Percentiles rank a stretch among this genome's conserved stretches.
Conservation (phyloP, 2,797 vertebrate species). For the Pipistrellus nathusii region DNA sequence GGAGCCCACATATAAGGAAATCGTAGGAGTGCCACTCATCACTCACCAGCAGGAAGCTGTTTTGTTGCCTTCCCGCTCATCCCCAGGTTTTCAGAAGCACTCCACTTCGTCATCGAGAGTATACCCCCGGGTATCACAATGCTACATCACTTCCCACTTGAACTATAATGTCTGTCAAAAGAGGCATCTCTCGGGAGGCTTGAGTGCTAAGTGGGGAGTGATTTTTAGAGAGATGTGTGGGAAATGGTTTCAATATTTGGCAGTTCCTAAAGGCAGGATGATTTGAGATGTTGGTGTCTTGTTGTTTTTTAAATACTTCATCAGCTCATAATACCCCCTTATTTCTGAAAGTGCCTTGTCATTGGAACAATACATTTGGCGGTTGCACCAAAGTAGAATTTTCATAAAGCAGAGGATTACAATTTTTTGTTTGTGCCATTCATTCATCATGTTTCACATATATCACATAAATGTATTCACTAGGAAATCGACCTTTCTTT, state of each 20-base stretch:
- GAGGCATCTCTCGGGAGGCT: conserved; percentile 49
- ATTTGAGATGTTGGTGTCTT: conserved; percentile 31
- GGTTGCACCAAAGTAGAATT: neutral
- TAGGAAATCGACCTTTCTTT: conserved; percentile 73
- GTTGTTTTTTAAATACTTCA: conserved; percentile 13
- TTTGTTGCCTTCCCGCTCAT: neutral
- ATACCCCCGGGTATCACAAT: conserved; percentile 8
- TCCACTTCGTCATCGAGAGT: conserved; percentile 29
- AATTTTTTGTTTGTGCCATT: conserved; percentile 36
- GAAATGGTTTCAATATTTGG: conserved; percentile 70
- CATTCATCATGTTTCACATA: neutral
- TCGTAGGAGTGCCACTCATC: neutral
- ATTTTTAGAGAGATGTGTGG: conserved; percentile 68
- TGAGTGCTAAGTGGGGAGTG: conserved; percentile 55
- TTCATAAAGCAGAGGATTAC: neutral
- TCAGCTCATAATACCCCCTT: conserved; percentile 13
- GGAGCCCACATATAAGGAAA: neutral
- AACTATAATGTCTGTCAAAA: conserved; percentile 50
- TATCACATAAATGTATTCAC: conserved; percentile 30
- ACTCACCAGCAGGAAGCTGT: neutral
- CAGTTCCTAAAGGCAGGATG: conserved; percentile 64
- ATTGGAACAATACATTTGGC: neutral
- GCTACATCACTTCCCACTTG: neutral
- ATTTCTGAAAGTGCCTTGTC: conserved; percentile 61
- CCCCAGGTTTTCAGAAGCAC: conserved; percentile 42